Evolutionary conservation across 2,113 vertebrate species (phyloP).

Genomic region (Actenoides hombroni): DNA sequence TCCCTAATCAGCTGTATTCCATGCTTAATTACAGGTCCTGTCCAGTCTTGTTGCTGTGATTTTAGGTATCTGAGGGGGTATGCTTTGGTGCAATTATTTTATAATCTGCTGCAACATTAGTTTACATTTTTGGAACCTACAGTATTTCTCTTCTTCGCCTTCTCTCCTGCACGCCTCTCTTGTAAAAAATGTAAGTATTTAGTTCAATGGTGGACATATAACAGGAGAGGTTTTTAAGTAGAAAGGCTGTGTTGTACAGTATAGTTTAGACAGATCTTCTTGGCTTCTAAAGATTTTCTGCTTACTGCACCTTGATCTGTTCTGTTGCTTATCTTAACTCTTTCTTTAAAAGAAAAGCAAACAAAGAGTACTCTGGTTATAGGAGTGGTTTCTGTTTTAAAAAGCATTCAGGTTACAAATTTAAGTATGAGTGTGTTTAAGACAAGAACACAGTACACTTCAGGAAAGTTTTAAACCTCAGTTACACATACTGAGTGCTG

Average conservation of each 20-base stretch:
- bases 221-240: constrained; percentile 66
- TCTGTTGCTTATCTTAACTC: constrained; percentile 58
- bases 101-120: constrained; percentile 71
- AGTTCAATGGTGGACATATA: constrained; percentile 56
- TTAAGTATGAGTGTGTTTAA: neutral
- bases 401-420: neutral
- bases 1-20: constrained; percentile 71
- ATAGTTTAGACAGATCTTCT: neutral
- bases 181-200: constrained; percentile 74
- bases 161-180: constrained; percentile 71
- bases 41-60: constrained; percentile 72
- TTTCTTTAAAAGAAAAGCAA: constrained; percentile 3
- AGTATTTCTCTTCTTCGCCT: constrained; percentile 71
- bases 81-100: constrained; percentile 72
- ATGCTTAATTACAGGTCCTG: constrained; percentile 73
- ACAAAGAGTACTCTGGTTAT: neutral
- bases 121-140: constrained; percentile 73
- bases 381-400: neutral
- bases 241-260: constrained; percentile 48
- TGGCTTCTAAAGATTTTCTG: constrained; percentile 46
- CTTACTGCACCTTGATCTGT: constrained; percentile 47
- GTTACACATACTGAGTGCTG: neutral
- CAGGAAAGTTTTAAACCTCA: neutral
- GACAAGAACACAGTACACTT: neutral
- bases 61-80: constrained; percentile 73